Evolutionary conservation across 2,797 vertebrate species (phyloP).

Genomic region (Trematomus bernacchii): DNA sequence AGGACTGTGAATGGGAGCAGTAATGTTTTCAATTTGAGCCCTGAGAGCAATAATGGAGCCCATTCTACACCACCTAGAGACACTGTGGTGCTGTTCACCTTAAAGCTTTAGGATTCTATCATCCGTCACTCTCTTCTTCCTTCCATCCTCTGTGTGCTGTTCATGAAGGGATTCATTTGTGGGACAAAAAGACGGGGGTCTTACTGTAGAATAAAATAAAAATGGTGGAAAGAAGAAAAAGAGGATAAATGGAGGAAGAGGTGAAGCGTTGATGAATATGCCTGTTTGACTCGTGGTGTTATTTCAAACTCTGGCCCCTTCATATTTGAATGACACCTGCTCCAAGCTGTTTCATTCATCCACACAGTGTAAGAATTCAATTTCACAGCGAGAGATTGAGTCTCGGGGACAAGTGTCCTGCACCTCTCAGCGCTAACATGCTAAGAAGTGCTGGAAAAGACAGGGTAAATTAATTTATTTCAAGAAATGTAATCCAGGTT

Average conservation of each 20-base stretch:
- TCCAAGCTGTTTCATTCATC: conserved; percentile 74
- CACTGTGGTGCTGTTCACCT: conserved; percentile 73
- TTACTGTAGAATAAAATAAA: conserved; percentile 33
- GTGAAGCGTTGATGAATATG: conserved; percentile 65
- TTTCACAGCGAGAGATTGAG: conserved; percentile 83
- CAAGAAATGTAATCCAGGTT: conserved; percentile 59
- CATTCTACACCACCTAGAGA: conserved; percentile 80
- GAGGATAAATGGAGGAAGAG: conserved; percentile 66
- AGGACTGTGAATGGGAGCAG: conserved; percentile 81
- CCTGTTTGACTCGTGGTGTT: conserved; percentile 58
- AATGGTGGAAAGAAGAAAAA: conserved; percentile 42
- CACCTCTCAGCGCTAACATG: conserved; percentile 84
- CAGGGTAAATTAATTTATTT: conserved; percentile 61
- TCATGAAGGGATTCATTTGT: conserved; percentile 79
- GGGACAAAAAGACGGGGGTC: conserved; percentile 49
- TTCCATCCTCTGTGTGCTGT: conserved; percentile 50
- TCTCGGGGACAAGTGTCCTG: conserved; percentile 67
- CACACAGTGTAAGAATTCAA: conserved; percentile 88
- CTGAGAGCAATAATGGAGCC: conserved; percentile 83
- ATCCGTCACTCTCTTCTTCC: conserved; percentile 70
- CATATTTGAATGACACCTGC: conserved; percentile 66
- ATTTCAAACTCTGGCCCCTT: conserved; percentile 52
- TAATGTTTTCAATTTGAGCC: conserved; percentile 86
- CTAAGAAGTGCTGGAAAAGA: conserved; percentile 71
- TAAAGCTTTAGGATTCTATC: conserved; percentile 80